phyloP scores from a whole-genome alignment of 37 sponge, comb jelly and placozoan genomes.

The Haliclona indistincta region DNA sequence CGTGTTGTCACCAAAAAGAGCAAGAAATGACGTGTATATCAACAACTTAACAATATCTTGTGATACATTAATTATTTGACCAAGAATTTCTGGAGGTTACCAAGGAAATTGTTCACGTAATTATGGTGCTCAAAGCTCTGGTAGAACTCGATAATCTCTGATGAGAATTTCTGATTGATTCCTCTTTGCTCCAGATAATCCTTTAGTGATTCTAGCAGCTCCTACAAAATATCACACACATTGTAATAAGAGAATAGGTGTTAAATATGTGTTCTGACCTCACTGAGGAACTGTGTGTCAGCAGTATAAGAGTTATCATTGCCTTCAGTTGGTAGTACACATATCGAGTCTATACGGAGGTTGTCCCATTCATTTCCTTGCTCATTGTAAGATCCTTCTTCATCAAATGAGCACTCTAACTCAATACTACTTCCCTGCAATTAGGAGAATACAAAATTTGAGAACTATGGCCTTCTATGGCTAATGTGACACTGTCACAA shows the following conservation, averaged over 20 bases:
- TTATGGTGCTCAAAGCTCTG: constrained; percentile 46
- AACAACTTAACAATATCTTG: constrained; percentile 1
- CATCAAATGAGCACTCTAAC: constrained; percentile 64
- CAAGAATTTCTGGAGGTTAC: constrained; percentile 33
- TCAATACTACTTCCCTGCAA: constrained; percentile 46
- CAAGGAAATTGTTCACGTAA: constrained; percentile 42
- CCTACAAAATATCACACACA: constrained; percentile 23
- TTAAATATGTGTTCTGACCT: constrained; percentile 11
- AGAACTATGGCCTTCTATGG: no score
- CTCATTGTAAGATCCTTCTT: constrained; percentile 8
- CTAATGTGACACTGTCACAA: no score
- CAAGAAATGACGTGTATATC: constrained; percentile 2
- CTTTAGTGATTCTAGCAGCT: constrained; percentile 28
- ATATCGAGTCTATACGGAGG: constrained; percentile 44
- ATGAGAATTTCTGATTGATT: constrained; percentile 25
- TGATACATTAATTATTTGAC: constrained; percentile 1
- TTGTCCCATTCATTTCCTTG: constrained; percentile 38
- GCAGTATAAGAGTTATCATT: constrained; percentile 31
- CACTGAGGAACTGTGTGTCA: constrained; percentile 20
- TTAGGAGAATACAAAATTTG: no score
- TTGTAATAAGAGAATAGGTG: not conserved
- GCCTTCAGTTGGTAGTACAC: constrained; percentile 28
- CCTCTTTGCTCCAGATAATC: constrained; percentile 46
- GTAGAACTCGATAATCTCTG: constrained; percentile 54
- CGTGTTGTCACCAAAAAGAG: constrained; percentile 47